Percentiles rank a stretch among this genome's conserved stretches.
These are phyloP conservation scores for Orthonychiurus folsomi DNA, from an alignment of 2,888 invertebrate species.

Conservation along the genomic window DNA sequence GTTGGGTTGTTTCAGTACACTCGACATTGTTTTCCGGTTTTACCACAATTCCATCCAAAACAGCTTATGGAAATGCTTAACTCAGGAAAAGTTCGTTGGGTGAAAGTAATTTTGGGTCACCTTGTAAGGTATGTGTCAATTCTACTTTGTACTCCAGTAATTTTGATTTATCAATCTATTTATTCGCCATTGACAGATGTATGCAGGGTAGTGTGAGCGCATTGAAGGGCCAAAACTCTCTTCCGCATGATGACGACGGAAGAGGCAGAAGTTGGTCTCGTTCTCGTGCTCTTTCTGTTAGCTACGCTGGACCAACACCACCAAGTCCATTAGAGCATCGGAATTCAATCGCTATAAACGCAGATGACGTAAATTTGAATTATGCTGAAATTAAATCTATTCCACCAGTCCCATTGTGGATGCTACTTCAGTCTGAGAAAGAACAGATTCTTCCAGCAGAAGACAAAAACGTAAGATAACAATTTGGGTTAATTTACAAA, in stretches of 20 bases:
- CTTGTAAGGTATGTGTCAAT: constrained; percentile 61
- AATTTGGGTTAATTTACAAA: too few species aligned
- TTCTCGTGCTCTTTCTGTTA: constrained; percentile 78
- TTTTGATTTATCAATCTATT: not conserved
- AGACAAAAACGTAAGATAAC: constrained; percentile 32
- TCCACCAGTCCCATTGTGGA: constrained; percentile 93
- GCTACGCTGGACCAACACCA: constrained; percentile 55
- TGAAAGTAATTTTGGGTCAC: constrained; percentile 95
- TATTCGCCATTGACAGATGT: constrained; percentile 20
- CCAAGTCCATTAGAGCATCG: constrained; percentile 68
- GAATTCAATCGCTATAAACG: constrained; percentile 65
- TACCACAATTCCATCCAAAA: constrained; percentile 98
- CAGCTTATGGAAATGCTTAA: constrained; percentile 96
- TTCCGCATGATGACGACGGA: constrained; percentile 52
- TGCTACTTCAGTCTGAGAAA: constrained; percentile 85
- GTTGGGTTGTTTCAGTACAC: constrained; percentile 92
- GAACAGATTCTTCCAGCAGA: constrained; percentile 50
- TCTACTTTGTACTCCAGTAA: constrained; percentile 1
- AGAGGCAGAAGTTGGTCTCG: constrained; percentile 74
- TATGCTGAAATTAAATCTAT: constrained; percentile 97
- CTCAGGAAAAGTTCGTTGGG: constrained; percentile 95
- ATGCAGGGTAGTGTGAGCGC: constrained; percentile 31
- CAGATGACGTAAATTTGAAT: constrained; percentile 79
- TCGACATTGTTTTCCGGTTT: constrained; percentile 88
- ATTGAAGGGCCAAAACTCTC: constrained; percentile 38